A percentile compares a stretch with the other conserved stretches of the same genome.
Conservation (phyloP, 2,797 vertebrate genomes). For the Urosaurus nigricauda region DNA sequence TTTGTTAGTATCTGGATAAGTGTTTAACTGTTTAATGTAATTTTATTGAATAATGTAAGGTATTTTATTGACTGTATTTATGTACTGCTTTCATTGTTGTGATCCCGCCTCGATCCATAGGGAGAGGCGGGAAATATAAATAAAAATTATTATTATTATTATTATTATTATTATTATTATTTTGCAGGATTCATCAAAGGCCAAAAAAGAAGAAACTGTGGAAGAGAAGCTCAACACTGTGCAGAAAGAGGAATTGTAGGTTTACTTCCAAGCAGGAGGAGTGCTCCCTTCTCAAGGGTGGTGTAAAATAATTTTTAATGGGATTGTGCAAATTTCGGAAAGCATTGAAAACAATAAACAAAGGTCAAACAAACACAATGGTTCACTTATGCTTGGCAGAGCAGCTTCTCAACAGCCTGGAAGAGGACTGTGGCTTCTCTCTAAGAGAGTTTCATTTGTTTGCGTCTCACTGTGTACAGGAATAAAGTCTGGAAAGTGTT, state of each 20-base stretch:
- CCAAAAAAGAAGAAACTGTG: constrained; percentile 47
- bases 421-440: not conserved
- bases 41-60: too few relatives aligned
- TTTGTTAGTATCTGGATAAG: too few relatives aligned
- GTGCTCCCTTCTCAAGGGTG: not conserved
- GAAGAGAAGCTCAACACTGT: constrained; percentile 44
- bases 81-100: too few relatives aligned
- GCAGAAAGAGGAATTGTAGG: constrained; percentile 66
- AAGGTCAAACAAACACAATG: not conserved
- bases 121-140: too few relatives aligned
- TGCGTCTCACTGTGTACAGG: not conserved
- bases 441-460: not conserved
- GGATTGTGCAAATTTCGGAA: constrained; percentile 10
- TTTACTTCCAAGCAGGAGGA: constrained; percentile 18
- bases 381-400: constrained; percentile 17
- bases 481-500: not conserved
- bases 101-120: too few relatives aligned
- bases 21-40: too few relatives aligned
- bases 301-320: constrained; percentile 41
- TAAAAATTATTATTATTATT: too few relatives aligned
- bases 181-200: constrained; percentile 45
- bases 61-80: too few relatives aligned
- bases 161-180: too few relatives aligned
- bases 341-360: constrained; percentile 32
- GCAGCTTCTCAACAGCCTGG: not conserved